Evolutionary conservation across 2,797 vertebrate species (phyloP).

Genomic region (Notolepis coatsorum): DNA sequence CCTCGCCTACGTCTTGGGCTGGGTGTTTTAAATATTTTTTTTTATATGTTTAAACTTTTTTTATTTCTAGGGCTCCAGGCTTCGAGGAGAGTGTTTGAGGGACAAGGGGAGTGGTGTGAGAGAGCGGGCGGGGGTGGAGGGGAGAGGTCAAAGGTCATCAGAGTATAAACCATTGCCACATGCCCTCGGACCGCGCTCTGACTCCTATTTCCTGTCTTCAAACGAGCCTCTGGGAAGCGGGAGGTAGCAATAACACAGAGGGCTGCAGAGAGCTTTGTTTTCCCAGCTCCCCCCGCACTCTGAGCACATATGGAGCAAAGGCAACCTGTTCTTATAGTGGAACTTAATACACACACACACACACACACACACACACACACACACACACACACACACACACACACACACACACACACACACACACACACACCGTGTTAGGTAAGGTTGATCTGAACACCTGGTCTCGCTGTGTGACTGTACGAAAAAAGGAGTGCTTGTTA

Average conservation of each 20-base stretch:
- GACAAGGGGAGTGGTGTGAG: conserved; percentile 79
- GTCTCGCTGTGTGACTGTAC: conserved; percentile 70
- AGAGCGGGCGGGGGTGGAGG: conserved; percentile 69
- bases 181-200: conserved; percentile 86
- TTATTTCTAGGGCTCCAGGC: conserved; percentile 22
- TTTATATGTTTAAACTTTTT: neutral
- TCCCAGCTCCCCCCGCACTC: conserved; percentile 79
- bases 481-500: conserved; percentile 60
- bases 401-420: neutral
- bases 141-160: conserved; percentile 75
- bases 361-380: neutral
- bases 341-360: conserved; percentile 74
- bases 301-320: conserved; percentile 76
- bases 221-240: conserved; percentile 78
- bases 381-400: neutral
- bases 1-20: conserved; percentile 30
- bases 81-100: conserved; percentile 72
- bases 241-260: conserved; percentile 85
- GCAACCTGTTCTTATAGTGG: conserved; percentile 78
- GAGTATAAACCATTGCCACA: conserved; percentile 91
- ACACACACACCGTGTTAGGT: conserved; percentile 58
- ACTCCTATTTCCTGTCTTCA: conserved; percentile 93
- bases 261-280: conserved; percentile 84
- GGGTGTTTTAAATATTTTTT: conserved; percentile 61
- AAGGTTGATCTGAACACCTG: conserved; percentile 76